phyloP scores from a whole-genome alignment of 2,888 invertebrate genomes.

The Thera obeliscata region DNA sequence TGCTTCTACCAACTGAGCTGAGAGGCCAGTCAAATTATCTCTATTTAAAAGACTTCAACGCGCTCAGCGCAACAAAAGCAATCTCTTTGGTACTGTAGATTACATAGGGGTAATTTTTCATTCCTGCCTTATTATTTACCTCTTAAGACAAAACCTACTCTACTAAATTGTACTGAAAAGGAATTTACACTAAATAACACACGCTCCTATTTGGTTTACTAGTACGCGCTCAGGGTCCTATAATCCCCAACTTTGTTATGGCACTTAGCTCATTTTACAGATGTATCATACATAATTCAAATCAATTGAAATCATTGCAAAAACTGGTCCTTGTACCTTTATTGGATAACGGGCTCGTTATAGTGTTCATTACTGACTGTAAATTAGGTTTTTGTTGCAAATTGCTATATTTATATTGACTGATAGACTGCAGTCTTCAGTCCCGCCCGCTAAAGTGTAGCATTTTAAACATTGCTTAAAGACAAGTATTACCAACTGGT shows the following conservation, averaged over 20 bases:
- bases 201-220: too few species aligned
- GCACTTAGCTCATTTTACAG: neutral
- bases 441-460: too few species aligned
- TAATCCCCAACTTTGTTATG: neutral
- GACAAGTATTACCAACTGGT: too few species aligned
- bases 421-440: too few species aligned
- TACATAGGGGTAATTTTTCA: too few species aligned
- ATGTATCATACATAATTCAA: neutral
- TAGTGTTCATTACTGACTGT: neutral
- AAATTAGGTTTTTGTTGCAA: constrained; percentile 14
- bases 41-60: neutral
- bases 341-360: constrained; percentile 20
- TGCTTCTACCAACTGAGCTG: too few species aligned
- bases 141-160: too few species aligned
- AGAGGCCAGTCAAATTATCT: neutral
- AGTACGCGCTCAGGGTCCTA: neutral
- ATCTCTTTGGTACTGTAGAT: neutral
- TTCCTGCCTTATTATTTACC: neutral
- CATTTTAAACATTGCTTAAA: too few species aligned
- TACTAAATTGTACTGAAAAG: too few species aligned
- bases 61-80: neutral
- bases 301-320: constrained; percentile 12
- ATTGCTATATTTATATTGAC: constrained; percentile 14
- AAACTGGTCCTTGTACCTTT: constrained; percentile 14
- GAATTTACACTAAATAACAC: too few species aligned